phyloP scores from a whole-genome alignment of 2,113 vertebrate genomes.

The Oenanthe melanoleuca region DNA sequence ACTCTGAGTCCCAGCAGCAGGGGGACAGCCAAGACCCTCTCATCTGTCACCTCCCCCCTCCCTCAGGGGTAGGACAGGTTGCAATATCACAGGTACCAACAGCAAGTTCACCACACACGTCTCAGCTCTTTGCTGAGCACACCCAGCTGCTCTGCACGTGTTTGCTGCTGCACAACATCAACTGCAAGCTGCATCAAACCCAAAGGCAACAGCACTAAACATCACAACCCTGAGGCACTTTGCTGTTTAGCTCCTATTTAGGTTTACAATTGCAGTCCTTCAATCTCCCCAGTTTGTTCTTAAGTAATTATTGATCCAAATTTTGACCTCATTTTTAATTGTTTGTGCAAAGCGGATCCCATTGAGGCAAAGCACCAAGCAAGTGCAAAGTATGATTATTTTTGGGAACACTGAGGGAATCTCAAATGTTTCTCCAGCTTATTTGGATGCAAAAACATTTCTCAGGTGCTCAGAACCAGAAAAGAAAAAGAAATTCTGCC shows the following conservation, averaged over 20 bases:
- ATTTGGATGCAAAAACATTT: neutral
- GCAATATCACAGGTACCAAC: neutral
- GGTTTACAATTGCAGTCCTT: neutral
- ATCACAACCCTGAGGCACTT: neutral
- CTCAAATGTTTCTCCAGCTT: neutral
- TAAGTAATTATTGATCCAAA: neutral
- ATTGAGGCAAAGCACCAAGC: neutral
- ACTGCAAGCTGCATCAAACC: neutral
- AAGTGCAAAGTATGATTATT: neutral
- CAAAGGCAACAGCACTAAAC: neutral
- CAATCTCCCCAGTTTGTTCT: neutral
- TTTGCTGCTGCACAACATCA: neutral
- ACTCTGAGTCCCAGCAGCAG: neutral
- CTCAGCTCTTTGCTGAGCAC: neutral
- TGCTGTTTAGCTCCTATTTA: neutral
- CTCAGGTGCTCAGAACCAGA: neutral
- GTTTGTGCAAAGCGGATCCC: neutral
- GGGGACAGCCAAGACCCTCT: neutral
- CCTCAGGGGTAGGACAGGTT: neutral
- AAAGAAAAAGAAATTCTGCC: neutral
- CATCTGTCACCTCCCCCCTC: neutral
- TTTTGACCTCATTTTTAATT: neutral
- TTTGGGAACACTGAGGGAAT: neutral
- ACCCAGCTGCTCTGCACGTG: neutral
- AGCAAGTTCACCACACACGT: accelerated